Conservation (phyloP, 2,113 vertebrate genomes). For the Cavia aperea region DNA sequence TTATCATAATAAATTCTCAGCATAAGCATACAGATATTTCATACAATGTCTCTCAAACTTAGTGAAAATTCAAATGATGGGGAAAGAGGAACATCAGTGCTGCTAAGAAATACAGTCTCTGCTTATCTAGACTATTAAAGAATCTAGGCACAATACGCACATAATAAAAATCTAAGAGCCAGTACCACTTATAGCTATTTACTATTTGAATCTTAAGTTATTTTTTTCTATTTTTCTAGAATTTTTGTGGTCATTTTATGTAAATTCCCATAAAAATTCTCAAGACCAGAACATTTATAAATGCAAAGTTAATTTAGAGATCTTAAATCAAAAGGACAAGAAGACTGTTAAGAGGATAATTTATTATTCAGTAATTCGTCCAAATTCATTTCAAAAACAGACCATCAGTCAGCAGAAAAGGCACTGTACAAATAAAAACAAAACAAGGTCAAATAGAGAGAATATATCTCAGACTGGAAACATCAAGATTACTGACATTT, state of each 20-base stretch:
- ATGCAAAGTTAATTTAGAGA: conserved; percentile 32
- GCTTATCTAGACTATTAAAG: neutral
- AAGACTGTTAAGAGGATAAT: neutral
- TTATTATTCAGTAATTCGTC: conserved; percentile 15
- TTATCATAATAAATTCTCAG: conserved; percentile 18
- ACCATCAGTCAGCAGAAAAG: neutral
- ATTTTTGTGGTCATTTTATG: neutral
- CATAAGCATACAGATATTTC: neutral
- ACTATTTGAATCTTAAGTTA: conserved; percentile 23
- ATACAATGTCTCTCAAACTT: conserved; percentile 2
- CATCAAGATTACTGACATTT: neutral
- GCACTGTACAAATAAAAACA: neutral
- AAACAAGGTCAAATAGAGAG: neutral
- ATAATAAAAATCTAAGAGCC: neutral
- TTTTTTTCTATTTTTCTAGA: conserved; percentile 20
- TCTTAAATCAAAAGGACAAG: conserved; percentile 16
- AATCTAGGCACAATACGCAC: neutral
- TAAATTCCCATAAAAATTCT: conserved; percentile 28
- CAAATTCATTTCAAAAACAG: conserved; percentile 42
- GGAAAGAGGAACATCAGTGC: neutral
- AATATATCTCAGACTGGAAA: neutral
- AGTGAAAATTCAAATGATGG: neutral
- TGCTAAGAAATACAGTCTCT: neutral
- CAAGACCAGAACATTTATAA: conserved; percentile 12
- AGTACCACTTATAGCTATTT: neutral